These are phyloP conservation scores for Microcebus jonahi DNA, from an alignment of 2,113 vertebrate genomes.

Conservation along the genomic window DNA sequence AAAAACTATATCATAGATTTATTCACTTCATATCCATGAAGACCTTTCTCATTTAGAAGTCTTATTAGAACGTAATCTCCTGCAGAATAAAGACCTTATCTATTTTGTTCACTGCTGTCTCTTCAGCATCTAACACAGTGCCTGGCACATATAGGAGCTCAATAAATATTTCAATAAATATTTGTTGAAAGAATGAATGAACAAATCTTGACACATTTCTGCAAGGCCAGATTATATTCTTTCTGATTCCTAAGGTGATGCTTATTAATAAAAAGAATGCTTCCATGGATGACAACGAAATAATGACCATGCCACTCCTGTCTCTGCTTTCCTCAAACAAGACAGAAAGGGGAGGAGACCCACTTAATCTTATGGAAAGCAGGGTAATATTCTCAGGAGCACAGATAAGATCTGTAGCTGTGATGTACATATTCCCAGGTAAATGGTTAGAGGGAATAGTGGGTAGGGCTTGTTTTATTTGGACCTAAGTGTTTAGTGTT, in stretches of 20 bases:
- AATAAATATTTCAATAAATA: slow-evolving; percentile 2
- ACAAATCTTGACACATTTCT: slow-evolving; percentile 11
- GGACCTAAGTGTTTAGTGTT: neutral
- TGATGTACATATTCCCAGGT: neutral
- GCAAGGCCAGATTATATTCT: slow-evolving; percentile 3
- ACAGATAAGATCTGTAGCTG: neutral
- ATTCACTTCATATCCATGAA: neutral
- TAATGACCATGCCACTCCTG: neutral
- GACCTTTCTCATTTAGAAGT: neutral
- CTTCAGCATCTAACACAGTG: neutral
- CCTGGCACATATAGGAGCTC: neutral
- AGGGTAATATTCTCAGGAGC: neutral
- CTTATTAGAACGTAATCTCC: neutral
- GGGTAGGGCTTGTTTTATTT: neutral
- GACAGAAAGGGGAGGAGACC: neutral
- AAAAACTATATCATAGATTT: too few species aligned
- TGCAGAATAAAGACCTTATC: neutral
- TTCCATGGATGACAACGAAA: slow-evolving; percentile 33
- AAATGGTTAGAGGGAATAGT: neutral
- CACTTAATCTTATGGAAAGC: neutral
- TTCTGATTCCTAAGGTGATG: slow-evolving; percentile 18
- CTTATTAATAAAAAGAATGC: slow-evolving; percentile 27
- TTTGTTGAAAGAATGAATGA: slow-evolving; percentile 6
- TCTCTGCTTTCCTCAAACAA: neutral
- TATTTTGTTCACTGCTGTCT: neutral